A percentile compares a stretch with the other conserved stretches of the same genome.
Conservation (phyloP, 2,797 vertebrate genomes). For the Poecile montanus region DNA sequence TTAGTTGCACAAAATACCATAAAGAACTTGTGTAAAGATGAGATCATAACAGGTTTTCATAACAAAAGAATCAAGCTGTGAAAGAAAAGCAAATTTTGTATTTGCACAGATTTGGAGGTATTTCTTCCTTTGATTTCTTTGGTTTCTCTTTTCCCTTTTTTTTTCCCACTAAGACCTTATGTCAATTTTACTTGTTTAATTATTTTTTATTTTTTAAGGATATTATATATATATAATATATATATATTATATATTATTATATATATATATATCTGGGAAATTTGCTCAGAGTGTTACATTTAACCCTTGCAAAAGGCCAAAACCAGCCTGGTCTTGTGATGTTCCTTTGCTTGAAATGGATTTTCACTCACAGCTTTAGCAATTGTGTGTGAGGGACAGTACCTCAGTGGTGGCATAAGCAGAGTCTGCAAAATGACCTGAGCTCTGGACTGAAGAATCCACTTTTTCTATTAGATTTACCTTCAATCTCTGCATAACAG, state of each 20-base stretch:
- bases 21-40: constrained; percentile 25
- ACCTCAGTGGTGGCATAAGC: not conserved
- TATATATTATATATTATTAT: not conserved
- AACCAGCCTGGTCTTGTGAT: not conserved
- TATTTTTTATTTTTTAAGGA: not conserved
- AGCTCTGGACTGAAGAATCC: not conserved
- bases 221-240: not conserved
- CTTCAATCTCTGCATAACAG: not conserved
- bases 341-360: not conserved
- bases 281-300: not conserved
- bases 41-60: not conserved
- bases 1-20: constrained; percentile 21
- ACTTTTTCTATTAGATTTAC: not conserved
- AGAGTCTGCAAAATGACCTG: not conserved
- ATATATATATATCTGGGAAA: not conserved
- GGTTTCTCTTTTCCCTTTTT: not conserved
- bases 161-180: not conserved
- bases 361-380: not conserved
- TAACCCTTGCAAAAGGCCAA: not conserved
- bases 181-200: not conserved
- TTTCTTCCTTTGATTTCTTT: not conserved
- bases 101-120: not conserved
- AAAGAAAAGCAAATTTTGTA: not conserved
- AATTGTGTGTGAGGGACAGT: not conserved
- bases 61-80: not conserved